A percentile compares a stretch with the other conserved stretches of the same genome.
Evolutionary conservation across 2,888 invertebrate species (phyloP).

Genomic region (Zygothrica quintamaculata): DNA sequence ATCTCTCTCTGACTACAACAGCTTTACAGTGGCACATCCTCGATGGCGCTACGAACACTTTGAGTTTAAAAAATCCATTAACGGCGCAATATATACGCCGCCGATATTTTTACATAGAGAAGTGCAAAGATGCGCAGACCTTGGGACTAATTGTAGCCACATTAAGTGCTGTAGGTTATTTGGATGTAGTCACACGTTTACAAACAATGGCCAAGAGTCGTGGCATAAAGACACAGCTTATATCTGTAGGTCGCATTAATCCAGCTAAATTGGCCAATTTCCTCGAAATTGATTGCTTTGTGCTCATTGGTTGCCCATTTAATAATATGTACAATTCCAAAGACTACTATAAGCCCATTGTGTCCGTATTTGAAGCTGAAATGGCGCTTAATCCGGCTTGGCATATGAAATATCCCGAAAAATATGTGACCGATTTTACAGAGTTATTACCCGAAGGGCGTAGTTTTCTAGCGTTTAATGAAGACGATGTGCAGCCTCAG

Average conservation of each 20-base stretch:
- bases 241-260: conserved; percentile 97
- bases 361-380: conserved; percentile 97
- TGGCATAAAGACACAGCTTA: conserved; percentile 94
- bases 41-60: conserved; percentile 84
- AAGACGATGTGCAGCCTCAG: conserved; percentile 84
- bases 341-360: conserved; percentile 95
- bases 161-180: conserved; percentile 92
- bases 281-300: conserved; percentile 94
- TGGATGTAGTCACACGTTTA: conserved; percentile 90
- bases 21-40: conserved; percentile 87
- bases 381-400: conserved; percentile 89
- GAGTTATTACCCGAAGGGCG: conserved; percentile 88
- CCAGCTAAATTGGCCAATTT: conserved; percentile 98
- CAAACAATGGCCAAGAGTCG: conserved; percentile 89
- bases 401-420: conserved; percentile 85
- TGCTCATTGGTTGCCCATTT: conserved; percentile 96
- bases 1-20: conserved; percentile 86
- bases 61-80: conserved; percentile 84
- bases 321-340: conserved; percentile 92
- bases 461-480: conserved; percentile 85
- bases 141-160: conserved; percentile 97
- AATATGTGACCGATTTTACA: conserved; percentile 90
- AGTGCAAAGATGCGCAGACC: conserved; percentile 94
- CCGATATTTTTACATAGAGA: conserved; percentile 93
- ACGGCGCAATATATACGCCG: conserved; percentile 89